A percentile compares a stretch with the other conserved stretches of the same genome.
Conservation (phyloP, 2,113 vertebrate genomes). For the Phaethornis superciliosus region DNA sequence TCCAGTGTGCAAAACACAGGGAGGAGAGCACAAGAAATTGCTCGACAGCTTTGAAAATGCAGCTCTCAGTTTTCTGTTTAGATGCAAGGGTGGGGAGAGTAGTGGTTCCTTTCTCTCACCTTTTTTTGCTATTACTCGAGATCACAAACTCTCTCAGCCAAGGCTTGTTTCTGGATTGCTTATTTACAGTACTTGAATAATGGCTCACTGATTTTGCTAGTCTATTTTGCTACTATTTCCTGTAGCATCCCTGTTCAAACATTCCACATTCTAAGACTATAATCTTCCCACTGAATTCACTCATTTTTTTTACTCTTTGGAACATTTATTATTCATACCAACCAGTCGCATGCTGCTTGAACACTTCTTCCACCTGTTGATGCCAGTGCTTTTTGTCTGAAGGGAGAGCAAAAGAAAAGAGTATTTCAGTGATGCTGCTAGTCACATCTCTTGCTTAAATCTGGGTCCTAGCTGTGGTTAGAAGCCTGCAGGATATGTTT, state of each 20-base stretch:
- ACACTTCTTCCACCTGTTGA: constrained; percentile 96
- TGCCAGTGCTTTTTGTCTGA: constrained; percentile 93
- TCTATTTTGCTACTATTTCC: no score
- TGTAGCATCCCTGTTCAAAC: background rate
- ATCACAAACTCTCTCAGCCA: background rate
- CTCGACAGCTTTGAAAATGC: background rate
- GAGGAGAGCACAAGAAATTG: background rate
- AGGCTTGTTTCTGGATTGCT: background rate
- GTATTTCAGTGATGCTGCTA: constrained; percentile 30
- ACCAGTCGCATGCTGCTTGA: constrained; percentile 98
- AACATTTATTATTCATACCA: constrained; percentile 76
- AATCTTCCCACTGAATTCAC: background rate
- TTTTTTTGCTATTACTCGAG: background rate
- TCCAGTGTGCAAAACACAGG: background rate
- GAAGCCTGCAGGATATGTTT: background rate
- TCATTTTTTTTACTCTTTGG: background rate
- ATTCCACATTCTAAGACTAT: background rate
- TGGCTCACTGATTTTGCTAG: background rate
- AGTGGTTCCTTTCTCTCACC: background rate
- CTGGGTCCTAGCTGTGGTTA: background rate
- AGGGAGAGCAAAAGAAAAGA: constrained; percentile 32
- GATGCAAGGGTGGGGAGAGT: background rate
- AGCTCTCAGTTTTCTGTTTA: background rate
- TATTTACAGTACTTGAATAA: background rate
- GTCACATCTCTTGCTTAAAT: background rate